Evolutionary conservation across 2,797 vertebrate species (phyloP).

Genomic region (Sylvia borin): DNA sequence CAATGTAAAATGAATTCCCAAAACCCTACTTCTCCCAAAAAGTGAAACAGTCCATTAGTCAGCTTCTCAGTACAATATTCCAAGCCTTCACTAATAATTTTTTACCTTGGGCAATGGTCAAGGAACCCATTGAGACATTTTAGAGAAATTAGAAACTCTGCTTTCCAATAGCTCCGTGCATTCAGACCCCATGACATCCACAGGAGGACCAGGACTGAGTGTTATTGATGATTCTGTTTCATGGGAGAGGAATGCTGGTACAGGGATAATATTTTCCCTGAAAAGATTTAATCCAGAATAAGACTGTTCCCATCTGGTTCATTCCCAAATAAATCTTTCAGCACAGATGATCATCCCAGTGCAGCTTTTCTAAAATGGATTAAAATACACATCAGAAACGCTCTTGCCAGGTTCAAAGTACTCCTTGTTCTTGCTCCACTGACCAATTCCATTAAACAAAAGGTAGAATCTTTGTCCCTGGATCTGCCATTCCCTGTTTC

Average conservation of each 20-base stretch:
- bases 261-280: background rate
- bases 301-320: background rate
- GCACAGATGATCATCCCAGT: background rate
- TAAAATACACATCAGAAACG: background rate
- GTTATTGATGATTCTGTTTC: background rate
- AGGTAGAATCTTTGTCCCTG: background rate
- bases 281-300: background rate
- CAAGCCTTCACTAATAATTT: background rate
- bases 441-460: background rate
- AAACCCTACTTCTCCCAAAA: background rate
- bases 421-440: background rate
- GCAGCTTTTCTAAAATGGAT: background rate
- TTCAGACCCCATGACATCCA: background rate
- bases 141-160: background rate
- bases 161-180: background rate
- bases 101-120: background rate
- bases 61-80: background rate
- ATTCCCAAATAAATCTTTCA: background rate
- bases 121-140: background rate
- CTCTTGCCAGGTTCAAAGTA: background rate
- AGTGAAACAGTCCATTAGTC: background rate
- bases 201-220: background rate
- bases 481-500: background rate
- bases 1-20: background rate
- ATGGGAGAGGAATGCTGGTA: accelerated